phyloP scores from a whole-genome alignment of 2,888 invertebrate genomes.

The Phymatocera aterrima region DNA sequence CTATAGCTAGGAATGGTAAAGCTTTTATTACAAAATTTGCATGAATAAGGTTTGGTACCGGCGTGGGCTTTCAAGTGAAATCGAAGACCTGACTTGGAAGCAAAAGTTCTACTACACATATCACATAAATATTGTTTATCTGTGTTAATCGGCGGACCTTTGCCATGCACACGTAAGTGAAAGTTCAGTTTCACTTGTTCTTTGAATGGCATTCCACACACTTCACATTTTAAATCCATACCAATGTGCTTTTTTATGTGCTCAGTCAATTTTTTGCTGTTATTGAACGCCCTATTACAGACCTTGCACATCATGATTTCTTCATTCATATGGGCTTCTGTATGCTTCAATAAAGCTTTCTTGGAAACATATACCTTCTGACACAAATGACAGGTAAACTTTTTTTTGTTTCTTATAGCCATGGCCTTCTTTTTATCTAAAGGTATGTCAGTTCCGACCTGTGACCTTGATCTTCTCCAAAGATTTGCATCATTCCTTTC shows the following conservation, averaged over 20 bases:
- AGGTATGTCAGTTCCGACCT: not conserved
- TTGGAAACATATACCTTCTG: slow-evolving; percentile 44
- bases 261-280: slow-evolving; percentile 22
- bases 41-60: slow-evolving; percentile 56
- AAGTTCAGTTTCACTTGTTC: slow-evolving; percentile 45
- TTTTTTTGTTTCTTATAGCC: not conserved
- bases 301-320: slow-evolving; percentile 24
- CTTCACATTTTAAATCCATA: slow-evolving; percentile 43
- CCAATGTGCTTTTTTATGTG: slow-evolving; percentile 39
- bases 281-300: slow-evolving; percentile 39
- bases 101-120: slow-evolving; percentile 60
- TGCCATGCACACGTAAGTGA: slow-evolving; percentile 28
- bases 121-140: slow-evolving; percentile 57
- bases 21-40: slow-evolving; percentile 58
- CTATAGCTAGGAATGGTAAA: slow-evolving; percentile 60
- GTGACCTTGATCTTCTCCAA: not conserved
- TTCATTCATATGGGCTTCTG: slow-evolving; percentile 42
- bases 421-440: not conserved
- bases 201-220: slow-evolving; percentile 48
- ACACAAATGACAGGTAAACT: slow-evolving; percentile 45
- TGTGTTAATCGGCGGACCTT: slow-evolving; percentile 3
- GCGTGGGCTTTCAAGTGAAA: slow-evolving; percentile 59
- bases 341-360: slow-evolving; percentile 44
- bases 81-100: slow-evolving; percentile 57
- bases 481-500: not conserved